These are phyloP conservation scores for Seira ritae DNA, from an alignment of 2,888 invertebrate species.

Conservation along the genomic window DNA sequence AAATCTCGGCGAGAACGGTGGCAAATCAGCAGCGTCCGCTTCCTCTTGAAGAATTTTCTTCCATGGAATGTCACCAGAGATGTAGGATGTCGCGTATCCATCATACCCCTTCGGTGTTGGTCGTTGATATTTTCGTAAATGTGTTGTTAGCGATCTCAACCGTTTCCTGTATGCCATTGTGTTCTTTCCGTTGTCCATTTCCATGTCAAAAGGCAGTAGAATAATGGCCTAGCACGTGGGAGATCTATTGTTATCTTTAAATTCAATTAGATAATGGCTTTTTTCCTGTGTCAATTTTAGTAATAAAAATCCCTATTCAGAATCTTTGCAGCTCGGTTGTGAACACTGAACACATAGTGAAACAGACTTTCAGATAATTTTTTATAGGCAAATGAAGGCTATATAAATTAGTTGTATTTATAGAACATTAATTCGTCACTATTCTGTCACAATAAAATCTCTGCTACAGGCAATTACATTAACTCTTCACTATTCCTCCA, in stretches of 20 bases:
- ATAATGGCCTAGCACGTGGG: background rate
- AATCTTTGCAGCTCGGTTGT: no score
- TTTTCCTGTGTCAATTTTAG: background rate
- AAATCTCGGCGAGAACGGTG: slow-evolving; percentile 58
- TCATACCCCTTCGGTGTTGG: slow-evolving; percentile 57
- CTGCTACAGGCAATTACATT: background rate
- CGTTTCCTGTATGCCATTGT: slow-evolving; percentile 18
- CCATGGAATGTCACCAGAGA: slow-evolving; percentile 58
- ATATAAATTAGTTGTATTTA: no score
- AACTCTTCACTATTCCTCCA: background rate
- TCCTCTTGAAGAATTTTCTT: slow-evolving; percentile 48
- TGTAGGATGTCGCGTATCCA: slow-evolving; percentile 64
- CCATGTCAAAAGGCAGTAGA: background rate
- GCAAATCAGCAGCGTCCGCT: slow-evolving; percentile 50
- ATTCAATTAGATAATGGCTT: slow-evolving; percentile 44
- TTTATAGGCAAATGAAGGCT: no score
- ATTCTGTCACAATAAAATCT: background rate
- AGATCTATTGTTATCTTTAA: background rate
- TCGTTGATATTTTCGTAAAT: slow-evolving; percentile 51
- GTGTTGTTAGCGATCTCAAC: slow-evolving; percentile 43
- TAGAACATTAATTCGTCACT: background rate
- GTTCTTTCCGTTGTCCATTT: slow-evolving; percentile 2
- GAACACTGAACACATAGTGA: no score
- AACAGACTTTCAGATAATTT: no score
- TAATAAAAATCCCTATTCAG: no score